phyloP scores from a whole-genome alignment of 2,113 vertebrate species.

The Sinocyclocheilus grahami region DNA sequence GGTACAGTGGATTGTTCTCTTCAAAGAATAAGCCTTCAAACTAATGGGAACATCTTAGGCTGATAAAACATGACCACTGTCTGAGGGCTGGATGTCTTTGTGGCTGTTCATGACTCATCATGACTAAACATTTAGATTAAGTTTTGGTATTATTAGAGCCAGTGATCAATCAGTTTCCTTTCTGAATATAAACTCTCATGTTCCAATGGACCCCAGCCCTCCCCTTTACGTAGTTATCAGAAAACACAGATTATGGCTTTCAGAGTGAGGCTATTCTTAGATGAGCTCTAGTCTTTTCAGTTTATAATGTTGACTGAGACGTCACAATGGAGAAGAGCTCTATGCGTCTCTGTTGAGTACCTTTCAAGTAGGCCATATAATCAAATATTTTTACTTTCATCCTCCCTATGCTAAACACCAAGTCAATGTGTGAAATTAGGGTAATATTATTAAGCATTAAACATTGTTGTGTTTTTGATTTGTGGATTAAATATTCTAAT shows the following conservation, averaged over 20 bases:
- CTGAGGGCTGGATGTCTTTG: background rate
- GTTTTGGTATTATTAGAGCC: slow-evolving; percentile 3
- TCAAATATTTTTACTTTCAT: background rate
- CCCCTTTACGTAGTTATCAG: background rate
- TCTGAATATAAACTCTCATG: background rate
- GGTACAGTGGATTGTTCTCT: background rate
- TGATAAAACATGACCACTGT: background rate
- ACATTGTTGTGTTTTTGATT: too few relatives aligned
- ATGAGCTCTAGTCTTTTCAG: background rate
- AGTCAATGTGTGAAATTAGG: background rate
- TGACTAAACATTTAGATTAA: background rate
- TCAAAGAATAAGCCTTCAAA: slow-evolving; percentile 16
- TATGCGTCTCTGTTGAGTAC: background rate
- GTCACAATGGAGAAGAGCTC: background rate
- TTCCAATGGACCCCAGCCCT: background rate
- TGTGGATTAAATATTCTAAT: background rate
- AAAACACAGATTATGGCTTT: background rate
- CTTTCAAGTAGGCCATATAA: background rate
- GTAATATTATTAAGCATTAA: background rate
- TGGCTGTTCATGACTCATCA: background rate
- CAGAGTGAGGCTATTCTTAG: slow-evolving; percentile 8
- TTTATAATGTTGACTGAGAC: background rate
- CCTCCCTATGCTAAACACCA: background rate
- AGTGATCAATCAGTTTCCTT: background rate
- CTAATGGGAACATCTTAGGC: slow-evolving; percentile 14